phyloP scores from a whole-genome alignment of 2,797 vertebrate genomes.

The Chanos chanos region DNA sequence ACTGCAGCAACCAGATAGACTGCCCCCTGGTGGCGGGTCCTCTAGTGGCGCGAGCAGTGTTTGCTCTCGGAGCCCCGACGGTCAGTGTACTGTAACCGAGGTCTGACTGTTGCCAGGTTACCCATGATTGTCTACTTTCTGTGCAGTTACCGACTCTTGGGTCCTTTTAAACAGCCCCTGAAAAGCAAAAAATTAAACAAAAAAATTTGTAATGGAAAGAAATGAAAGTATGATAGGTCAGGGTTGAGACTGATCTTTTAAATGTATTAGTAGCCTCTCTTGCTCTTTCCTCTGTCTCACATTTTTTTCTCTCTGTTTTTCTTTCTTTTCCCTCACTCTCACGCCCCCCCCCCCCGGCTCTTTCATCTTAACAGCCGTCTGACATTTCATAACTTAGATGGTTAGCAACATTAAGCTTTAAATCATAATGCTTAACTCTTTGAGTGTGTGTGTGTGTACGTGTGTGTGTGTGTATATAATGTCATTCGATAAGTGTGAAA shows the following conservation, averaged over 20 bases:
- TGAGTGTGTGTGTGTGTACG: no score
- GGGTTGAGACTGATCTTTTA: no score
- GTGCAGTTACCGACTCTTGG: background rate
- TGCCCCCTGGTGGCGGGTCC: slow-evolving; percentile 69
- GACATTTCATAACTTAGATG: no score
- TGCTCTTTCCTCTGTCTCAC: background rate
- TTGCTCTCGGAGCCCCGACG: slow-evolving; percentile 88
- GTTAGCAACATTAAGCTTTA: no score
- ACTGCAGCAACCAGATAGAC: slow-evolving; percentile 73
- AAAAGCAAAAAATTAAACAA: slow-evolving; percentile 25
- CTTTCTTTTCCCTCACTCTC: no score
- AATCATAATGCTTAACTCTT: no score
- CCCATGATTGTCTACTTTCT: slow-evolving; percentile 10
- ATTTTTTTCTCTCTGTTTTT: background rate
- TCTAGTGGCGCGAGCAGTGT: slow-evolving; percentile 59
- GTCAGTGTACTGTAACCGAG: slow-evolving; percentile 93
- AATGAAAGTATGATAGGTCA: background rate
- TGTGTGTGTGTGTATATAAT: no score
- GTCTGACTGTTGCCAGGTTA: slow-evolving; percentile 70
- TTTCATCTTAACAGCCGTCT: no score
- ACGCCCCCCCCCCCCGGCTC: no score
- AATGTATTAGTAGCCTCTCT: no score
- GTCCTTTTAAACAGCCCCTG: slow-evolving; percentile 14
- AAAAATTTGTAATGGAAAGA: background rate
- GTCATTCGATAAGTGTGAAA: no score